Evolutionary conservation across 2,888 invertebrate species (phyloP).

Genomic region (Thera obeliscata): DNA sequence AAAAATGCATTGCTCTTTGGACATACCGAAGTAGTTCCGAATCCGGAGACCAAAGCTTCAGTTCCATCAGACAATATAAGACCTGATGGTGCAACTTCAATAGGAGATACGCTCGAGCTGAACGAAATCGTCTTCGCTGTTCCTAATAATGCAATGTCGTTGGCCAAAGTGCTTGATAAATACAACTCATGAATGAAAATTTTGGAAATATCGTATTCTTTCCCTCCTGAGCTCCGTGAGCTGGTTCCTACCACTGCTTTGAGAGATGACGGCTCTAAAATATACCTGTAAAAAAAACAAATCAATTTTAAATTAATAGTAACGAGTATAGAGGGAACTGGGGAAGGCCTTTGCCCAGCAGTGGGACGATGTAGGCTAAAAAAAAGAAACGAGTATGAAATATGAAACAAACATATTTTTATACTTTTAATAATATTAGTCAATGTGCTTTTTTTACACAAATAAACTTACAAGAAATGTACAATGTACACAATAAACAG

Average conservation of each 20-base stretch:
- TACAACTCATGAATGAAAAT: conserved; percentile 63
- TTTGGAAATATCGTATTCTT: conserved; percentile 54
- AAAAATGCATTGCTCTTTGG: not conserved
- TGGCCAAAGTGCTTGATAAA: conserved; percentile 55
- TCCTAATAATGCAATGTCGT: conserved; percentile 70
- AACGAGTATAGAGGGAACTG: too few species aligned
- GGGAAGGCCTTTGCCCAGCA: too few species aligned
- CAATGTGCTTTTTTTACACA: too few species aligned
- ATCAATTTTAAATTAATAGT: too few species aligned
- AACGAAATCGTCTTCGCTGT: conserved; percentile 58
- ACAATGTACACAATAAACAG: too few species aligned
- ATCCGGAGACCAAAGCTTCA: conserved; percentile 73
- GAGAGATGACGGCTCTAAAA: conserved; percentile 51
- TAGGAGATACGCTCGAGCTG: conserved; percentile 51
- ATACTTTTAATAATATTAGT: too few species aligned
- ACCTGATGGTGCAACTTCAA: conserved; percentile 55
- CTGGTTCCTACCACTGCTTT: conserved; percentile 66
- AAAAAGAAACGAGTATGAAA: not conserved
- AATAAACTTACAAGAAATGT: too few species aligned
- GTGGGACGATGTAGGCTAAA: too few species aligned
- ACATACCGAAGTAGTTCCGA: conserved; percentile 65
- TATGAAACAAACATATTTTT: not conserved
- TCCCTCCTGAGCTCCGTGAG: conserved; percentile 63
- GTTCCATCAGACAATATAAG: conserved; percentile 57
- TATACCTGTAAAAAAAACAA: conserved; percentile 53